Base-by-base conservation (phyloP, 2,113 vertebrate genomes). In the Puntigrus tetrazona region DNA sequence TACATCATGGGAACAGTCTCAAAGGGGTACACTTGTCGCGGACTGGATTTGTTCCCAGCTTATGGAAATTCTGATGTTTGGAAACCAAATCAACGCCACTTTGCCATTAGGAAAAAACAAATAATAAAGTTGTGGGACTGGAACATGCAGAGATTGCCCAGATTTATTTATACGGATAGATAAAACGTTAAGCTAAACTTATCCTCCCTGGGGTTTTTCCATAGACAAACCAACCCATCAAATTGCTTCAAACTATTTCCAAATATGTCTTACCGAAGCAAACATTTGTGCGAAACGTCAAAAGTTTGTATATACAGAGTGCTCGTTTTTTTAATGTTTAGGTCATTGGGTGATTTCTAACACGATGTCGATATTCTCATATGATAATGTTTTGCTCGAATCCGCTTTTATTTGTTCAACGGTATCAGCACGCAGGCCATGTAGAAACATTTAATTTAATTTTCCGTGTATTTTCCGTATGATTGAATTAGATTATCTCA, bases 31-130 rank as follows among this genome's bases (percentile, higher is more conserved):
- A 67, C 57, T 82, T 85, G 43, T 75, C 74, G n/a, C 14, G 18
- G 34, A 82, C 70, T 84, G 72, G 70, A 84, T 22, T 76, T 31
- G 57, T 76, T 81, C 81, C 77, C 72, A 78, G 81, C 36, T 47
- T 78, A 80, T 81, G 81, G 81, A 83, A 83, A 79, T 77, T 47
- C 31, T 79, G 67, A 74, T 45, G 76, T 72, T 74, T 86, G 63
- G 52, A 70, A 86, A 83, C 38, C 34, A 82, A 45, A 72, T 75
- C 79, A 78, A 69, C 65, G 57, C 52, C 22, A 55, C 78, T 13
- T 27, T 34, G 16, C n/a, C 4, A 18, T 29, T 47, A n/a, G 11
- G 8, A 27, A 27, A 50, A 43, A 83, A 75, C n/a, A n/a, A n/a
- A n/a, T n/a, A n/a, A n/a, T n/a, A 73, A 45, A 25, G 34, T 31